These are phyloP conservation scores for Arrhopalites spinosus DNA, from an alignment of 2,888 invertebrate genomes.

Conservation along the genomic window DNA sequence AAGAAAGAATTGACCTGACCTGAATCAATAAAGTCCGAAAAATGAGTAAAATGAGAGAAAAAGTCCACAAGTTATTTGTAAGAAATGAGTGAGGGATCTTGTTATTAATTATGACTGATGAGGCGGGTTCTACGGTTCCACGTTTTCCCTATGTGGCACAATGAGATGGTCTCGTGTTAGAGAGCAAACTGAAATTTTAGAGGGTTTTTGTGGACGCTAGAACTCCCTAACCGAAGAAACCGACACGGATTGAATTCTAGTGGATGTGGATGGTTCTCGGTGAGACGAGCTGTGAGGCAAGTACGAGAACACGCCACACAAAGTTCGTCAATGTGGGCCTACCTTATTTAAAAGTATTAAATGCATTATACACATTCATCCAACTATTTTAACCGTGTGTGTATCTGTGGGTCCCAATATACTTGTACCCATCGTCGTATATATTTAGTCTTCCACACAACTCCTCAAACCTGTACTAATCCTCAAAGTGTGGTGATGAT, in stretches of 20 bases:
- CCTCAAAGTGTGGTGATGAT: no score
- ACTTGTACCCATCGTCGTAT: neutral
- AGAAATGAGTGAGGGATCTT: no score
- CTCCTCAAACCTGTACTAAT: no score
- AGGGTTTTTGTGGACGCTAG: neutral
- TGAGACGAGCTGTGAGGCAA: constrained; percentile 29
- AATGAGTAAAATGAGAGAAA: constrained; percentile 11
- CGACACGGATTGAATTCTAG: constrained; percentile 28
- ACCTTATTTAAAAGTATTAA: constrained; percentile 1
- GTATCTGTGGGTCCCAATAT: neutral
- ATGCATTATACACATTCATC: neutral
- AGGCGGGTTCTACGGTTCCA: no score
- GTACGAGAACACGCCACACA: constrained; percentile 20
- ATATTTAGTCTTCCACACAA: no score
- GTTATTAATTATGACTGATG: no score
- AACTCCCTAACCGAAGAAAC: constrained; percentile 27
- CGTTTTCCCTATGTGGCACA: no score
- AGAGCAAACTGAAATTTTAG: no score
- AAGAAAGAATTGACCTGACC: constrained; percentile 33
- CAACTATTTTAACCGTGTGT: neutral
- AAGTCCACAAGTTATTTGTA: neutral
- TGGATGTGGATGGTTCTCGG: constrained; percentile 9
- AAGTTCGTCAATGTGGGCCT: constrained; percentile 25
- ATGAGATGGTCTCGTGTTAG: neutral
- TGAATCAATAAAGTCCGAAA: constrained; percentile 46